Percentiles rank a stretch among this genome's conserved stretches.
Conservation (phyloP, 1,140 invertebrate species). For the Ips nitidus region DNA sequence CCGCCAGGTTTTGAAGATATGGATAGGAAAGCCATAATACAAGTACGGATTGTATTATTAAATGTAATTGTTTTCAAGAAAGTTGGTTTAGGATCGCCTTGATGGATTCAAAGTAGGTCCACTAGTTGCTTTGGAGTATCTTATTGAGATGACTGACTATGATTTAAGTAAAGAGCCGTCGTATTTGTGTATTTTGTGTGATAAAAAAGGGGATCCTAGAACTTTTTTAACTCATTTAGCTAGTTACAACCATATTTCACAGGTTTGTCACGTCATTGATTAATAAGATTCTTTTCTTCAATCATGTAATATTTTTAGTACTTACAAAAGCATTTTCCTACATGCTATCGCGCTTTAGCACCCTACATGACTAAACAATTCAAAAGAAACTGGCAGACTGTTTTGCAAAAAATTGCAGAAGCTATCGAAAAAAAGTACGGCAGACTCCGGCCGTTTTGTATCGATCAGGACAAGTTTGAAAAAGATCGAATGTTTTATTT, state of each 20-base stretch:
- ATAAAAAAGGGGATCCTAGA: conserved; percentile 72
- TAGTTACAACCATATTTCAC: conserved; percentile 64
- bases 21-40: conserved; percentile 57
- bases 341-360: conserved; percentile 46
- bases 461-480: conserved; percentile 58
- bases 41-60: conserved; percentile 50
- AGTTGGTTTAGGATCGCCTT: conserved; percentile 42
- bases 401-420: conserved; percentile 59
- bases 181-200: conserved; percentile 74
- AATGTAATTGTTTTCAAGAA: background rate
- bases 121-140: conserved; percentile 65
- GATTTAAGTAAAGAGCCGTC: conserved; percentile 63
- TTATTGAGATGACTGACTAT: conserved; percentile 67
- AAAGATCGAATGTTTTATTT: conserved; percentile 60
- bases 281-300: background rate
- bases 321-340: conserved; percentile 60
- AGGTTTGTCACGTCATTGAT: conserved; percentile 30
- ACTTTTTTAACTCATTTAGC: conserved; percentile 75
- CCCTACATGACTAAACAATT: conserved; percentile 54
- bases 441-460: conserved; percentile 60
- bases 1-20: conserved; percentile 71
- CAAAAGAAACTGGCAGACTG: conserved; percentile 57
- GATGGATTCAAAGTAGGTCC: conserved; percentile 50
- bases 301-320: conserved; percentile 47
- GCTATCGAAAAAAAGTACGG: conserved; percentile 64